Base-by-base conservation (phyloP, 2,888 invertebrate genomes). In the Pseudococcus jackbeardsleyi region DNA sequence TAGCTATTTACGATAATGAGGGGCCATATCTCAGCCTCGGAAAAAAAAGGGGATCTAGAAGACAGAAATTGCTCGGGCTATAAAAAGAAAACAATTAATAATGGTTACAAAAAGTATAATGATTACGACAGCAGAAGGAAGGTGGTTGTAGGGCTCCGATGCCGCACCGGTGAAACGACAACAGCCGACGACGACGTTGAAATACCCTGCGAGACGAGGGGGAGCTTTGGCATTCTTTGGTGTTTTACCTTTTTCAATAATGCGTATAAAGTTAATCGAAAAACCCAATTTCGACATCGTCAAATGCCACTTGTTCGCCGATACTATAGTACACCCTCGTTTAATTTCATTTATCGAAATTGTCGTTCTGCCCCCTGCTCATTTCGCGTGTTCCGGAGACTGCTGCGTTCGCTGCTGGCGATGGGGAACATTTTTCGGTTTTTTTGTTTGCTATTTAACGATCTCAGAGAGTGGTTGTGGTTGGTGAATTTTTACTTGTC, bases 221-320 rank as follows among this genome's bases (percentile, higher is more conserved):
- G 59, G 19, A 46, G 46, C 12, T 19, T 9, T 46, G 46, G 79
- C 79, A 46, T 82, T 82, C 79, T 82, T 82, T 33, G 79, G 79
- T 82, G 79, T 82, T 82, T 82, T 82, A 77, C 77, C 42, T 77
- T 82, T 82, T 82, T 82, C 79, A 42, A 82, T 82, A 82, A 82
- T 82, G 46, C 79, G 79, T 82, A 82, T 82, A 82, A 82, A 82
- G 79, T 82, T 82, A 82, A 82, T 46, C 79, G 79, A 82, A 72
- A 82, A 82, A 82, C 79, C 79, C 79, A 82, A 82, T 82, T 82
- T 46, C 79, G 79, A 82, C 79, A 82, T 82, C 79, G 79, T 82
- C 79, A 82, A 82, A 82, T 46, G 79, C 42, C 46, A 82, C 79
- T 82, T 82, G 79, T 42, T 82, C 79, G 79, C 39, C 46, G 79